Base-by-base conservation (phyloP, 2,797 vertebrate genomes). In the Onychomys leucogaster region DNA sequence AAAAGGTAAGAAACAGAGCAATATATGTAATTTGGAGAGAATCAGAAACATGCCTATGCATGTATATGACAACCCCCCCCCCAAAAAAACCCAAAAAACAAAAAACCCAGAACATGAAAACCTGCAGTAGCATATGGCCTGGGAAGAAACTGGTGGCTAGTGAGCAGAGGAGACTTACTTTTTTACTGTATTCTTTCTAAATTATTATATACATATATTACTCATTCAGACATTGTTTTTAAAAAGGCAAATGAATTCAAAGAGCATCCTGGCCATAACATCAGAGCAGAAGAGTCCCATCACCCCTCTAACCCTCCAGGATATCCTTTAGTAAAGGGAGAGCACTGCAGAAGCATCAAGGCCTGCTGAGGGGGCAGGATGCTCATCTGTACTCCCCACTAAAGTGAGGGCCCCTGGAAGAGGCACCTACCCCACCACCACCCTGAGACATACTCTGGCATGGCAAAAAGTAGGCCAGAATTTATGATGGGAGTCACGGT, bases 161-260 rank as follows among this genome's bases (percentile, higher is more conserved):
- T 12, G 32, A 92, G 80, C 2, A 63, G 49, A n/a, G 41, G 10
- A 89, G 46, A 78, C 21, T 71, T 76, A 81, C 37, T 89, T 69
- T 87, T 92, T 69, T 16, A 76, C 4, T 96, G 29, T 43, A 46
- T 3, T 59, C 32, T 90, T 92, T 86, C 77, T 57, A 86, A 90
- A 46, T 27, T 93, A 82, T 27, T 78, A 78, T 12, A 3, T 86
- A 23, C 46, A 94, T 32, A 49, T 78, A 93, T 59, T 80, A 89
- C 32, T 61, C 16, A 91, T 69, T 63, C 27, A 91, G 77, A 93
- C 12, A 77, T 76, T 76, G 71, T 37, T 81, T 69, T 57, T 76
- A 69, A 83, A 71, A 76, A 41, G 49, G 43, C 55, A 78, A 93
- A 83, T 52, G 23, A 78, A 86, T 63, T 83, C 76, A 91, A 77